A percentile compares a stretch with the other conserved stretches of the same genome.
Conservation (phyloP, 2,113 vertebrate genomes). For the Plestiodon gilberti region DNA sequence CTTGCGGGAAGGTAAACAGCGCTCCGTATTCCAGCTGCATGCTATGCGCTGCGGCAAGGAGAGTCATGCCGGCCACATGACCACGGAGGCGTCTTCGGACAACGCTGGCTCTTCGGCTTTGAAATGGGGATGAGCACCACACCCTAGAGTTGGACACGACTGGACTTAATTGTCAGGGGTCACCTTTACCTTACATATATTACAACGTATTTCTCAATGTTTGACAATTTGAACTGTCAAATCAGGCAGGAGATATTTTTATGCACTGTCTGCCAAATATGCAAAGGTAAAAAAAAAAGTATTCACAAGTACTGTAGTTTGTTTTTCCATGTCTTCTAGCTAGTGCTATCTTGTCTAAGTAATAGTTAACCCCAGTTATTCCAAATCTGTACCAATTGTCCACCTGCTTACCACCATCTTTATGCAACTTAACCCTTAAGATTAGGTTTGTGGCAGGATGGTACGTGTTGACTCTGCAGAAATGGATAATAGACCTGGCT, state of each 20-base stretch:
- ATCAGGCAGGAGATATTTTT: neutral
- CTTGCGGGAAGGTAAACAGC: too few relatives aligned
- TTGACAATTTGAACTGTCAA: neutral
- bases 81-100: too few relatives aligned
- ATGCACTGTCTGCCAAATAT: neutral
- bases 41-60: too few relatives aligned
- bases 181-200: too few relatives aligned
- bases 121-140: too few relatives aligned
- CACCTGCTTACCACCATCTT: conserved; percentile 23
- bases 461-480: conserved; percentile 84
- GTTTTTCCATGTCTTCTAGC: neutral
- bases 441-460: conserved; percentile 84
- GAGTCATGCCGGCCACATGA: too few relatives aligned
- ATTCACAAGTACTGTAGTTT: too few relatives aligned
- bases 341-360: neutral
- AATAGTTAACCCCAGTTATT: neutral
- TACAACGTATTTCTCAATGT: too few relatives aligned
- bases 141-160: too few relatives aligned
- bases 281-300: neutral
- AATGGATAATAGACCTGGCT: conserved; percentile 89
- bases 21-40: too few relatives aligned
- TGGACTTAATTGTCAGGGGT: too few relatives aligned
- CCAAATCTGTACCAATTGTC: neutral
- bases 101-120: too few relatives aligned
- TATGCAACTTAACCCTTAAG: conserved; percentile 60